A percentile compares a stretch with the other conserved stretches of the same genome.
These are phyloP conservation scores for Tetranychus piercei DNA, from an alignment of 2,888 invertebrate species.

Conservation along the genomic window DNA sequence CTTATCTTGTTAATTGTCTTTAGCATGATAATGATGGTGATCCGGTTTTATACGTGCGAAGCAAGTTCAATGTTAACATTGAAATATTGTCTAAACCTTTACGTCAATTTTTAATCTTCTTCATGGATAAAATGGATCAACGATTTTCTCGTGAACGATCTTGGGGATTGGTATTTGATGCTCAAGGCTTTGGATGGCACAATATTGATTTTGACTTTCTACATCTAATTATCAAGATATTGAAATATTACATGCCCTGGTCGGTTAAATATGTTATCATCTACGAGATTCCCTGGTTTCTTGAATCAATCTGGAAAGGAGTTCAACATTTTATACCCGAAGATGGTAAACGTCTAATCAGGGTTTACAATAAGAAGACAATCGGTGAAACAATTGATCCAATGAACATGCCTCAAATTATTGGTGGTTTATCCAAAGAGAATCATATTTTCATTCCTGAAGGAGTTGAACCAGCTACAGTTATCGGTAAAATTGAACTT, in stretches of 20 bases:
- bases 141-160: slow-evolving; percentile 11
- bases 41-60: slow-evolving; percentile 19
- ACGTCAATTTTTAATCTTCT: slow-evolving; percentile 15
- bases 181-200: slow-evolving; percentile 11
- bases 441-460: slow-evolving; percentile 19
- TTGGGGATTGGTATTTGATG: slow-evolving; percentile 21
- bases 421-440: slow-evolving; percentile 15
- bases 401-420: slow-evolving; percentile 19
- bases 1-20: neutral
- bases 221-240: slow-evolving; percentile 62
- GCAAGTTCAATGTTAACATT: slow-evolving; percentile 18
- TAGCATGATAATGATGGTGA: slow-evolving; percentile 19
- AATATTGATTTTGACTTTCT: slow-evolving; percentile 63
- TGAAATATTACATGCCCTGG: slow-evolving; percentile 72
- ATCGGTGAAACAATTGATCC: slow-evolving; percentile 15
- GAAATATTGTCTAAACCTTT: slow-evolving; percentile 15
- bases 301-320: slow-evolving; percentile 19
- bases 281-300: slow-evolving; percentile 22
- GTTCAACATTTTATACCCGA: slow-evolving; percentile 19
- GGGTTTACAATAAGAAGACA: slow-evolving; percentile 15
- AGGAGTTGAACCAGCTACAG: slow-evolving; percentile 16
- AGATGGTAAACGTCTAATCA: slow-evolving; percentile 15
- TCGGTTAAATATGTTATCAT: slow-evolving; percentile 20
- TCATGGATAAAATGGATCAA: slow-evolving; percentile 17
- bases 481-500: slow-evolving; percentile 13